Evolutionary conservation across 2,797 vertebrate genomes (phyloP), one percentile per base, ranked within the genome.

Genomic region (Diplodus sargus): DNA sequence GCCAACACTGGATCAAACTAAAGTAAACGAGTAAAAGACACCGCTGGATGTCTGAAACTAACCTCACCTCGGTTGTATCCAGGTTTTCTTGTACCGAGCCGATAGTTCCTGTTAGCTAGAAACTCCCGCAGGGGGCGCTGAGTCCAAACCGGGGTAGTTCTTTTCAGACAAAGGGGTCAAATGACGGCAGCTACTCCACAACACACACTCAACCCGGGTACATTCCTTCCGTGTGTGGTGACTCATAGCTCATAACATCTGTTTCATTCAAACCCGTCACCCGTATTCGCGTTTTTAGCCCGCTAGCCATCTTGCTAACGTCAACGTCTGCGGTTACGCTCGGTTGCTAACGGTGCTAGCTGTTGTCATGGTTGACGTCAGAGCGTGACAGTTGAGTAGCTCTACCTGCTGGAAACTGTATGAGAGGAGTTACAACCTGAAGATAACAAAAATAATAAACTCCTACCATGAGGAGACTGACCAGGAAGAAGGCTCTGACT

Each of bases 401-500:
- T 39, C 39, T 39, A 39, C 39, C 61, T 28, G 28, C 11, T 9
- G 1, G 20, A 18, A 58, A 60, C 30, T 81, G 25, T 62, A 85
- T 87, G 87, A 84, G 56, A 10, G 47, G 52, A 42, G 30, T 43
- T 51, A 18, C 20, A 39, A 11, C 39, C 45, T 20, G 22, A 42
- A 49, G 52, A 66, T 11, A 39, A 39, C 2, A 4, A 4, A 39
- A 2, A 39, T 39, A 39, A 39, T 11, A 39, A 39, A 39, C 71
- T 59, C 88, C 92, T 90, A 96, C 94, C 82, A 96, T 99, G 98
- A 98, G 96, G 95, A 97, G 98, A 82, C 92, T 99, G 93, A 97
- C 95, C 89, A 96, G 94, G 90, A 99, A 96, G 95, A 99, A 98
- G 93, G 97, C 98, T 34, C 92, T 99, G 91, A 97, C 91, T 93